Conservation (phyloP, 2,888 invertebrate species). For the Chloromyia formosa region DNA sequence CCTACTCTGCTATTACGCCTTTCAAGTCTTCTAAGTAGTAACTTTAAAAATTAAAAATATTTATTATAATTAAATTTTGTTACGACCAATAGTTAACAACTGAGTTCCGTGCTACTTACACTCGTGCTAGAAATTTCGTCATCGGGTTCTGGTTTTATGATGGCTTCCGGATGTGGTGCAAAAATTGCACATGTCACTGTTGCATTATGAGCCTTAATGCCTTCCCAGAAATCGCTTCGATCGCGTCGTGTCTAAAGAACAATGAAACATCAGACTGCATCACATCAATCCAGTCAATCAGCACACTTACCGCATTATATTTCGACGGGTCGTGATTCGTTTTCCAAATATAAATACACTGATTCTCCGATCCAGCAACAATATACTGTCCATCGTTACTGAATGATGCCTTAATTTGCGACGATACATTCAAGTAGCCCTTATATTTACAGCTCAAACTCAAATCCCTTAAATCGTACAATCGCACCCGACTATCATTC, state of each 20-base stretch:
- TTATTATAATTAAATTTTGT: background rate
- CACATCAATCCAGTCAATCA: no score
- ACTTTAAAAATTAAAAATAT: conserved; percentile 33
- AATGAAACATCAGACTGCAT: background rate
- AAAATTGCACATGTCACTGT: conserved; percentile 98
- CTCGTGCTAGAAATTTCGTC: conserved; percentile 62
- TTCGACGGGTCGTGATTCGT: conserved; percentile 96
- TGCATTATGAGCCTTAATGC: conserved; percentile 93
- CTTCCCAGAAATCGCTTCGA: conserved; percentile 97
- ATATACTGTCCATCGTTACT: conserved; percentile 98
- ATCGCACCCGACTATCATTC: conserved; percentile 94
- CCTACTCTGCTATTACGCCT: conserved; percentile 40
- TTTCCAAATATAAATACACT: conserved; percentile 98
- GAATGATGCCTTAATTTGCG: conserved; percentile 97
- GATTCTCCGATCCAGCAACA: conserved; percentile 96
- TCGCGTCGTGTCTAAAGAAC: conserved; percentile 76
- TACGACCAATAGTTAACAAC: background rate
- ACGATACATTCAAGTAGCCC: conserved; percentile 91
- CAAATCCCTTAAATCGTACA: conserved; percentile 94
- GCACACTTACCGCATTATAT: conserved; percentile 77
- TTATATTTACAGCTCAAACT: conserved; percentile 96
- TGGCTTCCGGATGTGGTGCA: conserved; percentile 93
- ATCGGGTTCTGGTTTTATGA: conserved; percentile 78
- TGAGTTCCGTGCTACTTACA: conserved; percentile 51
- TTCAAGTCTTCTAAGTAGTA: conserved; percentile 39